phyloP scores from a whole-genome alignment of 2,113 vertebrate genomes.

The Mobula hypostoma region DNA sequence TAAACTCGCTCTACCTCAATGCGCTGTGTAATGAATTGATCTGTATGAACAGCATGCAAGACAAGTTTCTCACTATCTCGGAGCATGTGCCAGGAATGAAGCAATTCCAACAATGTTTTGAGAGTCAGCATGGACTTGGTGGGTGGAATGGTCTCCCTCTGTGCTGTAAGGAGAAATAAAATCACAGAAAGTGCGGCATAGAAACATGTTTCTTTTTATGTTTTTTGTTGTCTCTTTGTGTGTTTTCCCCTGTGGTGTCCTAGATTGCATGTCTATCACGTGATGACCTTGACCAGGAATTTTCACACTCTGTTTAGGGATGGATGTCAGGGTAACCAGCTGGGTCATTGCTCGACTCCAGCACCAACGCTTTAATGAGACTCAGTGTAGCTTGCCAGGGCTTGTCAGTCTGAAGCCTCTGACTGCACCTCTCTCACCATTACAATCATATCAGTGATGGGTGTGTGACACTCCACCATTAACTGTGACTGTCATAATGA shows the following conservation, averaged over 20 bases:
- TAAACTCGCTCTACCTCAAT: too few relatives aligned
- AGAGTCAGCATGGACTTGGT: too few relatives aligned
- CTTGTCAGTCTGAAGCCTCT: conserved; percentile 15
- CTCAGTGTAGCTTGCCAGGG: conserved; percentile 9
- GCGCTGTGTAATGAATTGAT: too few relatives aligned
- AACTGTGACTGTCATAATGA: conserved; percentile 24
- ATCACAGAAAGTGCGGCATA: not conserved
- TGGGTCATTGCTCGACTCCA: not conserved
- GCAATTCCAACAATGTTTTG: too few relatives aligned
- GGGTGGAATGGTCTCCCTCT: too few relatives aligned
- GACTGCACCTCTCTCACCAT: conserved; percentile 9
- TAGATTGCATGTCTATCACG: not conserved
- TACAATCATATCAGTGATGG: conserved; percentile 28
- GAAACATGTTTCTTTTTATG: not conserved
- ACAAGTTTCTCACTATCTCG: too few relatives aligned
- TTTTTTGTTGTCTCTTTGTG: too few relatives aligned
- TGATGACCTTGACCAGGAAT: not conserved
- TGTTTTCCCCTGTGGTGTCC: not conserved
- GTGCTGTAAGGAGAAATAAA: too few relatives aligned
- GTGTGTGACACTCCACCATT: not conserved
- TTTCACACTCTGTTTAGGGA: not conserved
- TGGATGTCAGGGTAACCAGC: not conserved
- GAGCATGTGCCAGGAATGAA: too few relatives aligned
- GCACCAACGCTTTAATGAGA: conserved; percentile 17
- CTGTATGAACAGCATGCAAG: too few relatives aligned